Percentiles rank a stretch among this genome's conserved stretches.
Evolutionary conservation across 2,113 vertebrate species (phyloP).

Genomic region (Bos javanicus): DNA sequence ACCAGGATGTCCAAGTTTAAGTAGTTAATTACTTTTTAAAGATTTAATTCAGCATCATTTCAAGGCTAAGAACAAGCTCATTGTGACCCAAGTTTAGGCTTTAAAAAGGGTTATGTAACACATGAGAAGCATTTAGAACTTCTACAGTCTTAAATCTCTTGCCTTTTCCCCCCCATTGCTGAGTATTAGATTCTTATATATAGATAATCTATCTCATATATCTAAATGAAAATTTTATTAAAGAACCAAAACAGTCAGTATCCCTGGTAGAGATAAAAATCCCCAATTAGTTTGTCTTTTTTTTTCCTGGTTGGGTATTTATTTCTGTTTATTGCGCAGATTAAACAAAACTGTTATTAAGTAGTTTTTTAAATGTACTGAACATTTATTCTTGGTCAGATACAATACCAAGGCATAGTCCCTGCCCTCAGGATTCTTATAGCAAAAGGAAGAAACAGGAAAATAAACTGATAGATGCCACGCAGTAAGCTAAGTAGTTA

Average conservation of each 20-base stretch:
- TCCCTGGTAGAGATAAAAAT: background rate
- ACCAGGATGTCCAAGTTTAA: background rate
- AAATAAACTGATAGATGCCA: background rate
- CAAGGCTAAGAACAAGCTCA: background rate
- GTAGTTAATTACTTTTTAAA: background rate
- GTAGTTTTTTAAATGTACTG: background rate
- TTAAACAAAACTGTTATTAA: background rate
- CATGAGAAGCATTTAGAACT: background rate
- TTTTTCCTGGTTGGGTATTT: background rate
- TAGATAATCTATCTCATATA: background rate
- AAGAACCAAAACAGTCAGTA: background rate
- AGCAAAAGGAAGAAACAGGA: background rate
- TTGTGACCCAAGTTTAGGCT: background rate
- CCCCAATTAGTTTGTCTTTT: background rate
- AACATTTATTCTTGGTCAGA: background rate
- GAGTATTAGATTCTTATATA: background rate
- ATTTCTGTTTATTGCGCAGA: background rate
- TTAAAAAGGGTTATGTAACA: background rate
- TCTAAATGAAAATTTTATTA: background rate
- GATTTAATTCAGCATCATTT: background rate
- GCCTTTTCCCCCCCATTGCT: background rate
- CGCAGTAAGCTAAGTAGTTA: background rate
- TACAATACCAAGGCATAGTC: background rate
- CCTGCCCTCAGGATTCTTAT: background rate
- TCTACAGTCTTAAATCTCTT: background rate